Evolutionary conservation across 1,140 invertebrate species (phyloP), one percentile per base, ranked within the genome.

Genomic region (Oncopodura yosiiana): DNA sequence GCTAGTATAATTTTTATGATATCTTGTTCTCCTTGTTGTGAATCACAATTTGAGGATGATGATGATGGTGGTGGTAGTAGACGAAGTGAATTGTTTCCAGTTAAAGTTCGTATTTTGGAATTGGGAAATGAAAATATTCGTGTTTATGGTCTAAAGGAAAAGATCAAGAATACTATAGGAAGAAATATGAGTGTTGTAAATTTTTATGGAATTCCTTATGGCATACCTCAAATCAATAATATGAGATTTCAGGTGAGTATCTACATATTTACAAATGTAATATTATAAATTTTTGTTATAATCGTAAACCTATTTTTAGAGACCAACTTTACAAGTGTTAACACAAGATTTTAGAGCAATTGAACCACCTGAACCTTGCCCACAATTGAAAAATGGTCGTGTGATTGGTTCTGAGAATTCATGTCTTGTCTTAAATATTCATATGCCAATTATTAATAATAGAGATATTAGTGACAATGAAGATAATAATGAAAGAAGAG

Each of bases 401-500:
- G 6, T 66, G 69, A 36, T 77, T 51, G 73, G 74, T 42, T 61
- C 65, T 2, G 77, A 79, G 63, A 73, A 78, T 65, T n/a, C n/a
- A n/a, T 78, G 78, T 49, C 64, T 79, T 1, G 73, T 70, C 53
- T 56, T 78, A 24, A 78, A 78, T 62, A 71, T 79, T 0, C 77
- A 75, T 44, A 67, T 69, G 4, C 70, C 74, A 67, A 34, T 2
- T 30, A 16, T n/a, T 23, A 12, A 12, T 19, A 27, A 6, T 9
- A 52, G 37, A 27, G 26, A 43, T 14, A 2, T 32, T 6, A 16
- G 18, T 1, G 16, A 3, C 30, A 4, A 30, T 46, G 23, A n/a
- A 32, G 12, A 37, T 18, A 27, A 49, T 9, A 37, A 4, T 5
- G 19, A 12, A 12, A 8, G 23, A 36, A 8, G 27, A 38, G 48